phyloP scores from a whole-genome alignment of 2,113 vertebrate genomes.

The Nycticorax nycticorax region DNA sequence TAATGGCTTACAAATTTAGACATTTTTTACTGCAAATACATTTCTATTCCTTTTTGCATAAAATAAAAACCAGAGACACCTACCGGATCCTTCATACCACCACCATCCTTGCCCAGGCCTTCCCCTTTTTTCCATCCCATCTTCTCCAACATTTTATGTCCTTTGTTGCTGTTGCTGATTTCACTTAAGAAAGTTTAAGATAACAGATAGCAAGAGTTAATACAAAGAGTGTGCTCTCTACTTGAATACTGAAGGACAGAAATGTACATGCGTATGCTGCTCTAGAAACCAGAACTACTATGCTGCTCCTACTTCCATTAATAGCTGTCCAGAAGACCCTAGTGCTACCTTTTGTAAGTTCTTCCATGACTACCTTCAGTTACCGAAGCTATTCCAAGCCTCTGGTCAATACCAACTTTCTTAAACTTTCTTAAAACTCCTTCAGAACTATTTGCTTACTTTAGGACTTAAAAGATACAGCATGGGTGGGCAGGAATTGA shows the following conservation, averaged over 20 bases:
- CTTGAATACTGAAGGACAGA: not conserved
- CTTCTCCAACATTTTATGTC: constrained; percentile 94
- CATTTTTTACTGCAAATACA: not conserved
- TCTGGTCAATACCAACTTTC: not conserved
- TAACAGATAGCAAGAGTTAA: not conserved
- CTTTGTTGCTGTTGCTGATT: constrained; percentile 93
- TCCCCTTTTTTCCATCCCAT: constrained; percentile 99
- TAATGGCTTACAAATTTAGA: not conserved
- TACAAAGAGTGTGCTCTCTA: not conserved
- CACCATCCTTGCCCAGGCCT: constrained; percentile 90
- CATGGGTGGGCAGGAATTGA: not conserved
- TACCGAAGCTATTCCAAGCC: not conserved
- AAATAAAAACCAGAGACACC: constrained; percentile 4
- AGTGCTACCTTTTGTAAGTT: not conserved
- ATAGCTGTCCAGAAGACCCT: not conserved
- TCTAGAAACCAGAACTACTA: not conserved
- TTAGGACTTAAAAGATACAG: not conserved
- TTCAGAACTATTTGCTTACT: not conserved
- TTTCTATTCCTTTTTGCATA: not conserved
- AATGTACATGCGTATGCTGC: not conserved
- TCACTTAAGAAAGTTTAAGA: constrained; percentile 79
- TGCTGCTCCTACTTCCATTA: not conserved
- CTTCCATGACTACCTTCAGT: not conserved
- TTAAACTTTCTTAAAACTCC: not conserved
- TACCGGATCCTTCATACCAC: constrained; percentile 91